Percentiles rank a stretch among this genome's conserved stretches.
Evolutionary conservation across 2,888 invertebrate genomes (phyloP).

Genomic region (Sphaerophoria rueppellii): DNA sequence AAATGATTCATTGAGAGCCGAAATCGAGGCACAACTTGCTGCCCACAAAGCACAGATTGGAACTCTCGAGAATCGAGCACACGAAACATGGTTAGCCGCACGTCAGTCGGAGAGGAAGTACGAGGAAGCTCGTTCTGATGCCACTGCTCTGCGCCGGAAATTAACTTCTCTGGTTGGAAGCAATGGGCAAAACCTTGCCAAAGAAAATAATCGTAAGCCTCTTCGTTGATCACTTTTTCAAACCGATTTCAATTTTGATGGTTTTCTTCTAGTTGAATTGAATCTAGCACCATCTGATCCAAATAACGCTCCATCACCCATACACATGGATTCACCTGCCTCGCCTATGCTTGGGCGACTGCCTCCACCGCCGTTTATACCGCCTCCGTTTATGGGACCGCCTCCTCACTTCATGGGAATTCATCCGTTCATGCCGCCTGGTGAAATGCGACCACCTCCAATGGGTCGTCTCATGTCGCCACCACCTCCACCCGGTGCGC

Average conservation of each 20-base stretch:
- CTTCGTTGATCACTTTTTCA: neutral
- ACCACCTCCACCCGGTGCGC: slow-evolving; percentile 76
- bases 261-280: slow-evolving; percentile 70
- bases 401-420: slow-evolving; percentile 86
- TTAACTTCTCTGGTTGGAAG: slow-evolving; percentile 81
- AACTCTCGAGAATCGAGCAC: slow-evolving; percentile 91
- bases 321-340: slow-evolving; percentile 81
- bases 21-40: slow-evolving; percentile 93
- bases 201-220: slow-evolving; percentile 75
- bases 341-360: slow-evolving; percentile 82
- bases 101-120: slow-evolving; percentile 91
- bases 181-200: slow-evolving; percentile 61
- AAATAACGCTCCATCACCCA: slow-evolving; percentile 79
- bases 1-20: slow-evolving; percentile 87
- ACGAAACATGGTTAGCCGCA: slow-evolving; percentile 93
- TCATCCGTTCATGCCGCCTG: slow-evolving; percentile 84
- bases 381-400: slow-evolving; percentile 86
- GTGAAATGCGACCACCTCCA: slow-evolving; percentile 84
- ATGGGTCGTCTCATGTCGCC: slow-evolving; percentile 84
- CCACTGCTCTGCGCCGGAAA: slow-evolving; percentile 86
- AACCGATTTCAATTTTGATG: slow-evolving; percentile 60
- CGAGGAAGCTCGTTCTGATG: slow-evolving; percentile 90
- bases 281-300: slow-evolving; percentile 74
- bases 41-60: slow-evolving; percentile 87
- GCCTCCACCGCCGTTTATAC: slow-evolving; percentile 85